phyloP scores from a whole-genome alignment of 2,888 invertebrate species.

The Sphinx pinastri region DNA sequence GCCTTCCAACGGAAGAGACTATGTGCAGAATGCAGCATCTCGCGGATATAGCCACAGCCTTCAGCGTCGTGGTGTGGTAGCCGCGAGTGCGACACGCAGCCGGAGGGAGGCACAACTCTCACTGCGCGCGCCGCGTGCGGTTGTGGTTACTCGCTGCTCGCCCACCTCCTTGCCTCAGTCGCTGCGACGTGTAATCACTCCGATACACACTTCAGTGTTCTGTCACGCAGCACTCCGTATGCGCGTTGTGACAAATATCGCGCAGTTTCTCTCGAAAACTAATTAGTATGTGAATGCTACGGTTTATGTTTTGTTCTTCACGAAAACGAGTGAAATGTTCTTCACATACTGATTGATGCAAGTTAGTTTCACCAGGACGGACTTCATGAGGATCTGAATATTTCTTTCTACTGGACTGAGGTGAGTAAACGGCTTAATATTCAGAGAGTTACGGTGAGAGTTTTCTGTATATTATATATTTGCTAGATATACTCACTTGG shows the following conservation, averaged over 20 bases:
- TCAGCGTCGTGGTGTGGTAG: slow-evolving; percentile 32
- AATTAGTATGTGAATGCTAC: slow-evolving; percentile 80
- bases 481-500: not conserved
- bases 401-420: slow-evolving; percentile 55
- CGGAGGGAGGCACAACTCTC: slow-evolving; percentile 72
- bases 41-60: slow-evolving; percentile 61
- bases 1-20: slow-evolving; percentile 42
- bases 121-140: slow-evolving; percentile 81
- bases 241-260: slow-evolving; percentile 67
- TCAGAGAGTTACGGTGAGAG: not conserved
- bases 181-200: slow-evolving; percentile 51
- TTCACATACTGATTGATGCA: slow-evolving; percentile 63
- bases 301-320: slow-evolving; percentile 63
- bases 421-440: slow-evolving; percentile 51
- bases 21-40: slow-evolving; percentile 63
- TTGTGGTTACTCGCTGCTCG: slow-evolving; percentile 69
- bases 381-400: slow-evolving; percentile 74
- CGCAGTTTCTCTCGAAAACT: slow-evolving; percentile 72
- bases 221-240: slow-evolving; percentile 63
- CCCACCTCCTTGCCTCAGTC: slow-evolving; percentile 60
- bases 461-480: not conserved
- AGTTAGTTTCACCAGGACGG: slow-evolving; percentile 58
- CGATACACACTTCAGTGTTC: slow-evolving; percentile 65
- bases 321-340: slow-evolving; percentile 79
- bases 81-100: slow-evolving; percentile 55